A percentile compares a stretch with the other conserved stretches of the same genome.
These are phyloP conservation scores for Bagarius yarrelli DNA, from an alignment of 2,113 vertebrate species.

Conservation along the genomic window DNA sequence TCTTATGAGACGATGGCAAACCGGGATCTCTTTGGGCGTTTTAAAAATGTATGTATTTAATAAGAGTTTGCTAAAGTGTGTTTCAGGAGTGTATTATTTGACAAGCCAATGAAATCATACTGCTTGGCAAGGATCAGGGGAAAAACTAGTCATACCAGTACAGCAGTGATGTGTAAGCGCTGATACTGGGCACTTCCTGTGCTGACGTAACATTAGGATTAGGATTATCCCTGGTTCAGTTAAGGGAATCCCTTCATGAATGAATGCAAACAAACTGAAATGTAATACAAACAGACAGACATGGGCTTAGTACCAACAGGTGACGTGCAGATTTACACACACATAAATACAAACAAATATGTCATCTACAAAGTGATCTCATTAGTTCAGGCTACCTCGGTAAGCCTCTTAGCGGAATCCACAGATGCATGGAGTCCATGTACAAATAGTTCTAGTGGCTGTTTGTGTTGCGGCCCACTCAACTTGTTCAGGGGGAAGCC, in stretches of 20 bases:
- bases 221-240: conserved; percentile 39
- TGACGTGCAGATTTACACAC: conserved; percentile 34
- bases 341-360: conserved; percentile 39
- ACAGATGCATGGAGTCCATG: conserved; percentile 24
- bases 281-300: conserved; percentile 5
- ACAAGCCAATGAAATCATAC: conserved; percentile 27
- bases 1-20: background rate
- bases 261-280: background rate
- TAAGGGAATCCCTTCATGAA: conserved; percentile 47
- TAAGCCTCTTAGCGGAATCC: conserved; percentile 47
- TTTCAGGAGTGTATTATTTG: conserved; percentile 44
- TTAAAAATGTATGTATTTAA: background rate
- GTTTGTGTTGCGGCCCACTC: conserved; percentile 24
- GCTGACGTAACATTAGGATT: conserved; percentile 39
- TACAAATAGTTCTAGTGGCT: conserved; percentile 7
- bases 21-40: conserved; percentile 6
- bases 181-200: conserved; percentile 3
- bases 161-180: conserved; percentile 15
- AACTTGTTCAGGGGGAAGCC: conserved; percentile 33
- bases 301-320: conserved; percentile 7
- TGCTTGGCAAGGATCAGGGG: conserved; percentile 29
- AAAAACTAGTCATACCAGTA: background rate
- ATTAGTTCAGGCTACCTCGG: conserved; percentile 46
- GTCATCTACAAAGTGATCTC: conserved; percentile 23
- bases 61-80: conserved; percentile 24